phyloP scores from a whole-genome alignment of 1,140 invertebrate species.

The Elysia chlorotica region DNA sequence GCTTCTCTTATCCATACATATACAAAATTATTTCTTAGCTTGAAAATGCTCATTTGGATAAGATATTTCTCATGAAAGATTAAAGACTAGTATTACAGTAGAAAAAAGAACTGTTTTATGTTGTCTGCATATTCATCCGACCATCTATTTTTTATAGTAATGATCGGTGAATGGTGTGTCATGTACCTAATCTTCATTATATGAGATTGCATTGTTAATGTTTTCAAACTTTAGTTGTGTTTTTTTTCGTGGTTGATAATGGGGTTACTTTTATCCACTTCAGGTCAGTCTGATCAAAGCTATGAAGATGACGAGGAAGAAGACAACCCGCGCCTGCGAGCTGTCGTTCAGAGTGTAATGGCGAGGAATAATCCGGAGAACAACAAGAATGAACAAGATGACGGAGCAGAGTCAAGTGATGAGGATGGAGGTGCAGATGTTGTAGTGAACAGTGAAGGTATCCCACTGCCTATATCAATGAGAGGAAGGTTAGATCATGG shows the following conservation, averaged over 20 bases:
- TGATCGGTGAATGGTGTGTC: too few species aligned
- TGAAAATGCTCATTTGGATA: too few species aligned
- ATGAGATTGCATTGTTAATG: not conserved
- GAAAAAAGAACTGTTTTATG: too few species aligned
- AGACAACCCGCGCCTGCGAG: constrained; percentile 18
- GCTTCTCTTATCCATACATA: too few species aligned
- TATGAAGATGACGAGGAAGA: constrained; percentile 18
- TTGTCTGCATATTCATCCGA: too few species aligned
- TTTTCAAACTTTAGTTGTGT: not conserved
- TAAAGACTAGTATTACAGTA: too few species aligned
- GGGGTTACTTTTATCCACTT: not conserved
- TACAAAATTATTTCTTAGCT: too few species aligned
- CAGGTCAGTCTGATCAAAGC: constrained; percentile 19
- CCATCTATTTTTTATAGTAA: too few species aligned
- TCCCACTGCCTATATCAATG: constrained; percentile 11
- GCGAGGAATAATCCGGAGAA: constrained; percentile 26
- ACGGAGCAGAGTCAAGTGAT: constrained; percentile 61
- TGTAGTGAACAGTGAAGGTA: constrained; percentile 23
- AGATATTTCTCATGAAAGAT: too few species aligned
- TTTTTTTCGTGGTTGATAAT: not conserved
- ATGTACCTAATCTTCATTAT: too few species aligned
- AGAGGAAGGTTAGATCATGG: too few species aligned
- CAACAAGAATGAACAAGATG: constrained; percentile 51
- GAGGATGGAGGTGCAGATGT: constrained; percentile 36
- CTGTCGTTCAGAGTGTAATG: constrained; percentile 21